Conservation (phyloP, 2,797 vertebrate genomes). For the Hippopotamyrus pictus region DNA sequence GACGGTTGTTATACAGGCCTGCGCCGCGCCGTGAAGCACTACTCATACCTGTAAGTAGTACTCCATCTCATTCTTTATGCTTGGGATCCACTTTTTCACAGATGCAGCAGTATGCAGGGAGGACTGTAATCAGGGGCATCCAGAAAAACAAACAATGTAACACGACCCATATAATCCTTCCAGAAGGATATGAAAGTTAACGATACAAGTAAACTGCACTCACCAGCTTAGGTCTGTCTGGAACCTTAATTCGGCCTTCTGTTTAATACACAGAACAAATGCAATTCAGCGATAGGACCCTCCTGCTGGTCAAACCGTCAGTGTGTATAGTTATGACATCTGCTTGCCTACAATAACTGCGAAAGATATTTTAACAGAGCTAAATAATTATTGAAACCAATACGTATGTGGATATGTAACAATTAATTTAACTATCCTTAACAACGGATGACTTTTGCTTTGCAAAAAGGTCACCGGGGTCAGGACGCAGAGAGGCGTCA, state of each 20-base stretch:
- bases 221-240: conserved; percentile 66
- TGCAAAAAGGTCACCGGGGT: not conserved
- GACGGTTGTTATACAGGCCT: not conserved
- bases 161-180: not conserved
- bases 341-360: not conserved
- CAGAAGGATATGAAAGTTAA: not conserved
- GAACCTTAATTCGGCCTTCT: conserved; percentile 67
- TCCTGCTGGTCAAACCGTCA: not conserved
- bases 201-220: conserved; percentile 27
- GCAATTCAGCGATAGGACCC: not conserved
- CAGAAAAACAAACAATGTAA: not conserved
- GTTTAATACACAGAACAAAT: conserved; percentile 19
- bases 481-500: not conserved
- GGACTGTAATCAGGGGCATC: conserved; percentile 43
- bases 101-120: conserved; percentile 57
- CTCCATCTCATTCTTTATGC: conserved; percentile 71
- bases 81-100: conserved; percentile 71
- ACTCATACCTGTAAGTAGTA: conserved; percentile 65
- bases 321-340: not conserved
- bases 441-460: not conserved
- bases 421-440: not conserved
- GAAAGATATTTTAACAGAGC: not conserved
- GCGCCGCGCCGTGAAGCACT: not conserved
- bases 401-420: not conserved
- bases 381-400: not conserved